Evolutionary conservation across 2,888 invertebrate species (phyloP), one percentile per base, ranked within the genome.

Genomic region (Electrophaes corylata): DNA sequence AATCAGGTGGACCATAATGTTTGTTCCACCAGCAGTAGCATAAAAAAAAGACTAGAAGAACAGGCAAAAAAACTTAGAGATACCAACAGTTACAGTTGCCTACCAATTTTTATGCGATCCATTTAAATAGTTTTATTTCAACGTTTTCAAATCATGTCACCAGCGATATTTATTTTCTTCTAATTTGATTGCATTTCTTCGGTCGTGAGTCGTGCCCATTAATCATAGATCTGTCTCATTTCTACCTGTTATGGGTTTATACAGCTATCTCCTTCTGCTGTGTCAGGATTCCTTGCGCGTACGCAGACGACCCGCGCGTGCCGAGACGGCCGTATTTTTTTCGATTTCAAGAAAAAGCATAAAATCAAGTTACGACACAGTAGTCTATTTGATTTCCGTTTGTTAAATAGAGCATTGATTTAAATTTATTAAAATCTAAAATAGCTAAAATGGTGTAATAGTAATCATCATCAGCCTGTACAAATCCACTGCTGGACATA

Each of bases 161-260:
- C 72, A 67, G 72, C 76, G 69, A 84, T 86, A 84, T 86, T 87
- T 86, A 86, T 84, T 63, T 86, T 86, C 85, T 84, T 76, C 83
- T 87, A 89, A 91, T 89, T 90, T 88, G 85, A 88, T 83, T 86
- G 81, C 83, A 87, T 89, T 87, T 88, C 87, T 86, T 56, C 75
- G 75, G 73, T 79, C 83, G 71, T 66, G 64, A 72, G 84, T 78
- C 83, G 86, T 79, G 78, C 71, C 74, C 85, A 83, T 88, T 81
- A 81, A 85, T 88, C 83, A 80, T 80, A 81, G 62, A 62, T 16
- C 69, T 64, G 57, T 81, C 83, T 67, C 72, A 19, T 53, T 89
- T 70, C 14, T 19, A 35, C 75, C 2, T 23, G 10, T 6, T n/a
- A 0, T 4, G 12, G 4, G 6, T 10, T n/a, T 19, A 50, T 79